Base-by-base conservation (phyloP, 2,113 vertebrate genomes). In the Hippocampus abdominalis region DNA sequence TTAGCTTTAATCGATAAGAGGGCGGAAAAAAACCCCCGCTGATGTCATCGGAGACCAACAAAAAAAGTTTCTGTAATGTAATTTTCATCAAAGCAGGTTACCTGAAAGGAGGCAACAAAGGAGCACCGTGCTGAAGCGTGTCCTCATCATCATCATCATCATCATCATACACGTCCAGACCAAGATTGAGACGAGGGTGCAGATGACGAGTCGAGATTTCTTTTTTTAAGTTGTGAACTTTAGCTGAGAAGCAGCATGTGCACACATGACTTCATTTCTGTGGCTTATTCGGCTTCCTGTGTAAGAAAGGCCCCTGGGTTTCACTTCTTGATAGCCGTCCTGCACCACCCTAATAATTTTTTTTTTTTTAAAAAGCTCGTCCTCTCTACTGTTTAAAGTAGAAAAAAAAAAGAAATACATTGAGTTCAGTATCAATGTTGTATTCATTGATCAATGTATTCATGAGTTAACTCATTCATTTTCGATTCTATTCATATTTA, bases 61-160 rank as follows among this genome's bases (percentile, higher is more conserved):
- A 49, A 49, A 49, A 6, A 49, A 49, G 4, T 20, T 20, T 18
- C 8, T 49, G 3, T 6, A 21, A 49, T 20, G 18, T 20, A 7
- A 20, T 49, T 18, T 6, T 27, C 15, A 60, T 23, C n/a, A 23
- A 64, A 32, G 29, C 0, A 0, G 2, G 27, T 29, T 71, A 86
- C 84, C 82, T 75, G 78, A 3, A 70, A 79, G 62, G 25, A 86
- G 69, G 63, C n/a, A 46, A 4, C 77, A 66, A 16, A 86, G 70
- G 73, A 85, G 39, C 11, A 54, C 20, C 0, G 25, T 75, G n/a
- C 25, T 65, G 7, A 48, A 48, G 23, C 23, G 23, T 23, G 20
- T 53, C 29, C 10, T 32, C 65, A 53, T 0, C 68, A 29, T 29
- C 40, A 10, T 32, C 6, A 16, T 40, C 18, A 29, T 64, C 11